Base-by-base conservation (phyloP, 2,888 invertebrate species). In the Lydus trimaculatus region DNA sequence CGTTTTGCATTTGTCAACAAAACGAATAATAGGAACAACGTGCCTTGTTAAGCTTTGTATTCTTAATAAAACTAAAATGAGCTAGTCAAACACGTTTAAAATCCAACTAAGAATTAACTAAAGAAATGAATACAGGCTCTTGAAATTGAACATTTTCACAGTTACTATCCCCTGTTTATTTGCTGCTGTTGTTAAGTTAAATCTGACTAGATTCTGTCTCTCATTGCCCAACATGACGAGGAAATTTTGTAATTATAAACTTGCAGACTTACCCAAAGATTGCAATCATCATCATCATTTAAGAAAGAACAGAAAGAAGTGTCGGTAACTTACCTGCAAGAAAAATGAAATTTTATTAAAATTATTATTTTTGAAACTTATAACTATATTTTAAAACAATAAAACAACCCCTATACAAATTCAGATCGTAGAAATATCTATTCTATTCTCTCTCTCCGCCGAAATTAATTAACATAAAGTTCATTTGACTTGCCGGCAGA, bases 391-490 rank as follows among this genome's bases (percentile, higher is more conserved):
- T 15, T 36, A 64, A 20, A 58, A 58, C 58, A 58, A 58, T n/a
- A 56, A 56, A 15, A 25, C 23, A 20, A 52, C 23, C 52, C 20
- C 23, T 2, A 11, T 48, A 56, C 23, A 25, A 15, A 9, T 13
- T 56, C 5, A 25, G 25, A 56, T 56, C 8, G 23, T 31, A 31
- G n/a, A 39, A 65, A 60, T 17, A 36, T 63, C 43, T 31, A 60
- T 61, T 63, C 58, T 31, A 60, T 58, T 31, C 64, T 61, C 56
- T 56, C 23, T 28, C n/a, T n/a, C n/a, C n/a, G n/a, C n/a, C 0
- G 20, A 70, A 70, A 70, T 66, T 70, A 70, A 70, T 70, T 66
- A 66, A 64, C 63, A 64, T 64, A 61, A 60, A 66, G 66, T 64
- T 70, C 61, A 66, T 63, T 66, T 66, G 66, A 70, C 64, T 70